Conservation (phyloP, 2,888 invertebrate genomes). For the Melanargia galathea region DNA sequence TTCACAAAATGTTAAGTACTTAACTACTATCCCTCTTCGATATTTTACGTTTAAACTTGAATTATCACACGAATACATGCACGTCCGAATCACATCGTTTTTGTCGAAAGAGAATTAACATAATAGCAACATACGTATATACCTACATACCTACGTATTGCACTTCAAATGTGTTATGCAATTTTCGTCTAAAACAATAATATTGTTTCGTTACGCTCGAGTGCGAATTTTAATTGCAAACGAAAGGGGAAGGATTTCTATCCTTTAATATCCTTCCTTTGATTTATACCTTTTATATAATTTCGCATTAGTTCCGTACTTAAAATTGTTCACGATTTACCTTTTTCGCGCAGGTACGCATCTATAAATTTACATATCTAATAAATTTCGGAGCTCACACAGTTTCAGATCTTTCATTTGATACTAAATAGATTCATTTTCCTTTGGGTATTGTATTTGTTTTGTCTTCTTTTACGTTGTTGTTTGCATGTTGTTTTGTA, state of each 20-base stretch:
- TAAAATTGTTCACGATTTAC: no score
- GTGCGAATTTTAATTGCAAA: constrained; percentile 8
- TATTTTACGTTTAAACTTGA: background rate
- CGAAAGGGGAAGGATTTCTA: background rate
- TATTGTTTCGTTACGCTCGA: background rate
- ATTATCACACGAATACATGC: constrained; percentile 4
- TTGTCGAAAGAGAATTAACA: constrained; percentile 27
- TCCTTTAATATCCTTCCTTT: background rate
- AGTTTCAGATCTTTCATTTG: no score
- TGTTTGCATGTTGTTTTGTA: no score
- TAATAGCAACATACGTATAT: constrained; percentile 28
- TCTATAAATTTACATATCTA: no score
- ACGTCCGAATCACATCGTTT: constrained; percentile 24
- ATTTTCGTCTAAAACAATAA: constrained; percentile 10
- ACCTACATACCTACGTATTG: constrained; percentile 16
- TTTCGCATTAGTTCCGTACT: no score
- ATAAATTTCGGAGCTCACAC: no score
- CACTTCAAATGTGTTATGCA: constrained; percentile 3
- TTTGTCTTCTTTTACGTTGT: no score
- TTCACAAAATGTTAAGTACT: no score
- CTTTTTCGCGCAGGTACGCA: no score
- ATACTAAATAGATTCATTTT: no score
- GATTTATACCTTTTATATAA: no score
- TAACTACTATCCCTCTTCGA: background rate
- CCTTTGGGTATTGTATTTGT: no score